A percentile compares a stretch with the other conserved stretches of the same genome.
phyloP scores from a whole-genome alignment of 2,888 invertebrate species.

The Diaprepes abbreviatus region DNA sequence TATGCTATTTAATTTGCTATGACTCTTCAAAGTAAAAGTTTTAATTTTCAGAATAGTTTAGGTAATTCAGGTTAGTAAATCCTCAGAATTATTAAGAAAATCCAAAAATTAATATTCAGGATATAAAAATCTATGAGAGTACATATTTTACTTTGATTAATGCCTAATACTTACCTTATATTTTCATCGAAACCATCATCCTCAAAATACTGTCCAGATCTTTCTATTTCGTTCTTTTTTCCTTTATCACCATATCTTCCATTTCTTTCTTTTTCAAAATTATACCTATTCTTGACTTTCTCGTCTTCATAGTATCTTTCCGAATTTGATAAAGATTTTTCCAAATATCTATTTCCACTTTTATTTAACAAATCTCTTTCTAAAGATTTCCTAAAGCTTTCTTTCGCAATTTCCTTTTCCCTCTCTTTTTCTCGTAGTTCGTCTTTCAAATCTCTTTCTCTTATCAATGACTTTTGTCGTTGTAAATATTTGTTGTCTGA shows the following conservation, averaged over 20 bases:
- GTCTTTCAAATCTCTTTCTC: slow-evolving; percentile 47
- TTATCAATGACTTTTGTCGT: slow-evolving; percentile 57
- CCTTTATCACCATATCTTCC: slow-evolving; percentile 44
- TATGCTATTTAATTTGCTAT: too few relatives aligned
- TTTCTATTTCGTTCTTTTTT: slow-evolving; percentile 52
- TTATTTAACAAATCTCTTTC: slow-evolving; percentile 44
- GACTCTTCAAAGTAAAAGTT: too few relatives aligned
- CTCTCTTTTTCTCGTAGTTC: slow-evolving; percentile 48
- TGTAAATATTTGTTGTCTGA: slow-evolving; percentile 58
- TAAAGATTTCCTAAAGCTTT: slow-evolving; percentile 51
- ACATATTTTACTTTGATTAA: too few relatives aligned
- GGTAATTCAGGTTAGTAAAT: too few relatives aligned
- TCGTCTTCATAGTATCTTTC: slow-evolving; percentile 53
- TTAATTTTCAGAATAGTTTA: too few relatives aligned
- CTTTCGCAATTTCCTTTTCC: slow-evolving; percentile 42
- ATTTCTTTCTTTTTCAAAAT: slow-evolving; percentile 17
- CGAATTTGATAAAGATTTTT: slow-evolving; percentile 43
- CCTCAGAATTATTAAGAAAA: too few relatives aligned
- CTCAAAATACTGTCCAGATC: slow-evolving; percentile 55
- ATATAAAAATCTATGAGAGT: too few relatives aligned
- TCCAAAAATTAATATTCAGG: too few relatives aligned
- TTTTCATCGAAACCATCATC: slow-evolving; percentile 63
- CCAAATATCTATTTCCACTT: slow-evolving; percentile 42
- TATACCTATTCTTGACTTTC: slow-evolving; percentile 42
- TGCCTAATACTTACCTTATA: slow-evolving; percentile 52